phyloP scores from a whole-genome alignment of 2,888 invertebrate genomes.

The Epinotia demarniana region DNA sequence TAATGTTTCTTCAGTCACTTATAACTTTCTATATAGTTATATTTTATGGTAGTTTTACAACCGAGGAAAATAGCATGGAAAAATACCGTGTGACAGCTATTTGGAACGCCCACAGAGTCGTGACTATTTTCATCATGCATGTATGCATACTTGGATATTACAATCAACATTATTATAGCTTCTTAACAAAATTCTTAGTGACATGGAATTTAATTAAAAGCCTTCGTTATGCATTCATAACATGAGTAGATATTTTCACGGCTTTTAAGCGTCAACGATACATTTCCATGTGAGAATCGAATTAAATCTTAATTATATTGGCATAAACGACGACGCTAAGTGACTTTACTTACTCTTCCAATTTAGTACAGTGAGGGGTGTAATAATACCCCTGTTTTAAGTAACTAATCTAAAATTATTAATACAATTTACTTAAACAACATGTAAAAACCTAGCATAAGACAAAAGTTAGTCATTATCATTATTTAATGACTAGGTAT shows the following conservation, averaged over 20 bases:
- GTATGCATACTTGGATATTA: background rate
- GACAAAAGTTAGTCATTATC: too few relatives aligned
- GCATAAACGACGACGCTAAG: conserved; percentile 19
- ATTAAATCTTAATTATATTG: conserved; percentile 31
- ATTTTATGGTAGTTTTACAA: too few relatives aligned
- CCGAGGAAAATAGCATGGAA: too few relatives aligned
- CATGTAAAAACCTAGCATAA: too few relatives aligned
- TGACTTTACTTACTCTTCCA: background rate
- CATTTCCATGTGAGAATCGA: conserved; percentile 25
- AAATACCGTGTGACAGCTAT: background rate
- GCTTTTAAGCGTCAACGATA: conserved; percentile 18
- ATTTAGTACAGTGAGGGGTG: background rate
- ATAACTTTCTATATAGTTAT: too few relatives aligned
- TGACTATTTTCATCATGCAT: too few relatives aligned
- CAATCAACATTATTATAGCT: conserved; percentile 9
- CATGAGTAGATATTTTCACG: conserved; percentile 19
- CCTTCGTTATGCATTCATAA: conserved; percentile 26
- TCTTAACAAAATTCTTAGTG: conserved; percentile 2
- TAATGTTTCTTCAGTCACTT: too few relatives aligned
- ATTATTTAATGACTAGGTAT: too few relatives aligned
- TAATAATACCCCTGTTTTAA: too few relatives aligned
- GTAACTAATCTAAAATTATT: too few relatives aligned
- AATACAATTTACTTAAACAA: too few relatives aligned
- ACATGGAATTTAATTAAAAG: conserved; percentile 23
- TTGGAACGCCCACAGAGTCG: background rate